Percentiles rank a stretch among this genome's conserved stretches.
phyloP scores from a whole-genome alignment of 2,113 vertebrate species.

The Neopipo cinnamomea region DNA sequence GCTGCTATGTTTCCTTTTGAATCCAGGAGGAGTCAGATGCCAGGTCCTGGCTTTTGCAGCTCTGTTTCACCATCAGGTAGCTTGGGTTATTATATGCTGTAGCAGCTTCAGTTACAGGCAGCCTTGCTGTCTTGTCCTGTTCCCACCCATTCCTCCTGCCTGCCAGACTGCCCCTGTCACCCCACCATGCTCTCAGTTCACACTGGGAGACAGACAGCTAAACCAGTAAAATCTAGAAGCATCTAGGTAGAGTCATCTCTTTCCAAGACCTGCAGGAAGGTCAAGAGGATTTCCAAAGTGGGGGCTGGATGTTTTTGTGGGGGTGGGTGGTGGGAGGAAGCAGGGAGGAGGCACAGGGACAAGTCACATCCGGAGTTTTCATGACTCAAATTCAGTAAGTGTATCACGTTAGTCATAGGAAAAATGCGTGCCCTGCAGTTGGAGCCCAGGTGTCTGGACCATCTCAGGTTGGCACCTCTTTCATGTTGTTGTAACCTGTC shows the following conservation, averaged over 20 bases:
- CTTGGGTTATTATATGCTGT: not conserved
- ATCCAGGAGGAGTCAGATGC: not conserved
- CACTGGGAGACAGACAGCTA: not conserved
- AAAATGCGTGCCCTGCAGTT: not conserved
- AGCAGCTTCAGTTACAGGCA: not conserved
- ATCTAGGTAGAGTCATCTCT: not conserved
- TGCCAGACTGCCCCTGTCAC: not conserved
- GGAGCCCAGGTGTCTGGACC: not conserved
- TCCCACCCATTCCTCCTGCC: not conserved
- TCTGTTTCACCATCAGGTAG: not conserved
- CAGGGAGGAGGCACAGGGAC: not conserved
- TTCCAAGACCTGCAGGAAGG: not conserved
- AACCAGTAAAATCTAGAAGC: not conserved
- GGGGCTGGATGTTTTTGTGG: not conserved
- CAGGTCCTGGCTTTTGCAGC: slow-evolving; percentile 12
- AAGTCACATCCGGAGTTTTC: not conserved
- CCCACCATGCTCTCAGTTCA: not conserved
- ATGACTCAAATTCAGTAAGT: not conserved
- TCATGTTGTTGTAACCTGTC: not conserved
- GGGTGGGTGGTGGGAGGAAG: not conserved
- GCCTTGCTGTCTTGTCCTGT: not conserved
- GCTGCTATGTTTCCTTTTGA: not conserved
- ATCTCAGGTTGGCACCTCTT: not conserved
- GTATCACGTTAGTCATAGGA: not conserved
- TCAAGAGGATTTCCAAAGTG: not conserved